Percentiles rank a stretch among this genome's conserved stretches.
Conservation (phyloP, 2,888 invertebrate species). For the Orchesella flavescens region DNA sequence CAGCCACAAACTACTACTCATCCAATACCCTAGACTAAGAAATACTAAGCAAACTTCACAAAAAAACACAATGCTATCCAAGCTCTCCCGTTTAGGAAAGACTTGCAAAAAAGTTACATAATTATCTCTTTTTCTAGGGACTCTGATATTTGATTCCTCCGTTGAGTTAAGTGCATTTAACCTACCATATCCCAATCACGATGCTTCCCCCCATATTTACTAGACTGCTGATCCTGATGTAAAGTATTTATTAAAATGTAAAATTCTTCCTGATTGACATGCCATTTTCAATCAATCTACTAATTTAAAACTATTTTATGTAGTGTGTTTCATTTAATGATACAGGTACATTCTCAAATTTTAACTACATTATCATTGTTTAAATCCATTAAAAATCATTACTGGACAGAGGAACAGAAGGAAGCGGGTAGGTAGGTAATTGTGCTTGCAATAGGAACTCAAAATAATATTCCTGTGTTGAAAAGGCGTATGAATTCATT, state of each 20-base stretch:
- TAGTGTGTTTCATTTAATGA: not conserved
- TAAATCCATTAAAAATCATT: constrained; percentile 23
- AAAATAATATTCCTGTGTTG: no score
- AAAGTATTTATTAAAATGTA: not conserved
- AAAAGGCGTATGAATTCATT: no score
- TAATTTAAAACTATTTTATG: no score
- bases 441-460: not conserved
- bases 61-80: no score
- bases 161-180: no score
- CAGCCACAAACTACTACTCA: not conserved
- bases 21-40: no score
- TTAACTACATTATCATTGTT: constrained; percentile 27
- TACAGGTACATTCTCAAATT: no score
- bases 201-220: no score
- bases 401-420: constrained; percentile 7
- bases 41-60: no score
- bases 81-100: constrained; percentile 20
- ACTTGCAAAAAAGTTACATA: constrained; percentile 28
- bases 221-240: no score
- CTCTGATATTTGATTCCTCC: no score
- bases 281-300: not conserved
- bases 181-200: no score
- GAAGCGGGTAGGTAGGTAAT: constrained; percentile 2
- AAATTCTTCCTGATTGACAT: not conserved
- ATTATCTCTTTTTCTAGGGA: not conserved